phyloP scores from a whole-genome alignment of 2,888 invertebrate genomes.

The Andrena bucephala region DNA sequence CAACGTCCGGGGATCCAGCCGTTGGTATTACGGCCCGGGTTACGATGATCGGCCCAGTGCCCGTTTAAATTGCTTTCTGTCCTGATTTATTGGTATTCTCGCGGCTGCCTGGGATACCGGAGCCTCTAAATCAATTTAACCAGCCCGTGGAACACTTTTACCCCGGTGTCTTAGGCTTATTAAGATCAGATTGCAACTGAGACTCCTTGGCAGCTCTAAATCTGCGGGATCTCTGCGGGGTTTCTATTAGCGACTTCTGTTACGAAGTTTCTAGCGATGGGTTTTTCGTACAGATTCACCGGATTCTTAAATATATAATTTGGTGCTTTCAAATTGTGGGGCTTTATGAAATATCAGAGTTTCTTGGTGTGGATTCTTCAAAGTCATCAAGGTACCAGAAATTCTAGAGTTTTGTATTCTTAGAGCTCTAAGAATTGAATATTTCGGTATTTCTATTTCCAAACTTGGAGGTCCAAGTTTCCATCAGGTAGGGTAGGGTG shows the following conservation, averaged over 20 bases:
- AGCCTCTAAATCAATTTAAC: conserved; percentile 56
- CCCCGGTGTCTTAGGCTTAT: conserved; percentile 12
- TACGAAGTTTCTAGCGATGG: too few species aligned
- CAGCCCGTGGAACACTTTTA: neutral
- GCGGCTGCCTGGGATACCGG: conserved; percentile 3
- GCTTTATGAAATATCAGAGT: too few species aligned
- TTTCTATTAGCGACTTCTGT: neutral
- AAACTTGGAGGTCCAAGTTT: too few species aligned
- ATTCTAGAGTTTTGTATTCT: too few species aligned
- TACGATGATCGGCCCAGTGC: conserved; percentile 52
- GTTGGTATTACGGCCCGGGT: conserved; percentile 52
- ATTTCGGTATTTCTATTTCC: too few species aligned
- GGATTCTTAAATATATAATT: too few species aligned
- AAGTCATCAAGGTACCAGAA: too few species aligned
- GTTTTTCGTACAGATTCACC: too few species aligned
- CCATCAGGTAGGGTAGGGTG: too few species aligned
- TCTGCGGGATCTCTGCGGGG: neutral
- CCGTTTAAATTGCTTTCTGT: conserved; percentile 60
- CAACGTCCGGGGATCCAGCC: conserved; percentile 42
- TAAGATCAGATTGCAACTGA: neutral
- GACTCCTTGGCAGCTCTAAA: neutral
- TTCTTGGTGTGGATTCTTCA: too few species aligned
- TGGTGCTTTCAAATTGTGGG: too few species aligned
- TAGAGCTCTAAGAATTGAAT: too few species aligned
- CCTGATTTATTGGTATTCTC: conserved; percentile 55